phyloP scores from a whole-genome alignment of 1,140 invertebrate species.

The Berghia stephanieae region DNA sequence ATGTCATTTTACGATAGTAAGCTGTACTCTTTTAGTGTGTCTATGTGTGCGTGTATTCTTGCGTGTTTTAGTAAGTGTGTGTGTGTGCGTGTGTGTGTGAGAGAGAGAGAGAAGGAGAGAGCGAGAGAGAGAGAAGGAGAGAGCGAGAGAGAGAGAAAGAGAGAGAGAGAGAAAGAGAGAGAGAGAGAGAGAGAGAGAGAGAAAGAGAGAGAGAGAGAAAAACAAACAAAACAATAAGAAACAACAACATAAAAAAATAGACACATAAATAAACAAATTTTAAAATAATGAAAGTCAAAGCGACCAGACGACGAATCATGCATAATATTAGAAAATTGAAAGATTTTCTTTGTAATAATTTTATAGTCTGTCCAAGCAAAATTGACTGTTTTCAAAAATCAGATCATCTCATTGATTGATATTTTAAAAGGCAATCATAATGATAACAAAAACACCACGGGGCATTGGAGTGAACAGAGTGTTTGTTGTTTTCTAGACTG shows the following conservation, averaged over 20 bases:
- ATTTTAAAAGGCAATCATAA: background rate
- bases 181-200: background rate
- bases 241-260: background rate
- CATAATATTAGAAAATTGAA: too few relatives aligned
- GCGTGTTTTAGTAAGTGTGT: background rate
- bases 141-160: background rate
- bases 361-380: background rate
- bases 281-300: background rate
- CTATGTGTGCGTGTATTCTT: background rate
- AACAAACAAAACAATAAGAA: background rate
- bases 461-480: slow-evolving; percentile 13
- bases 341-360: too few relatives aligned
- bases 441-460: slow-evolving; percentile 5
- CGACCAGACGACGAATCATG: too few relatives aligned
- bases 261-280: background rate
- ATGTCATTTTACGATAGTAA: too few relatives aligned
- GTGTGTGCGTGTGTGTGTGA: background rate
- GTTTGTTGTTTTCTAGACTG: too few relatives aligned
- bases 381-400: background rate
- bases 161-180: background rate
- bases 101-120: background rate
- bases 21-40: background rate
- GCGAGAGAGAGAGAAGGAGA: too few relatives aligned
- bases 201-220: background rate
- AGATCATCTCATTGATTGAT: background rate